Percentiles rank a stretch among this genome's conserved stretches.
These are phyloP conservation scores for Endomychus coccineus DNA, from an alignment of 2,888 invertebrate species.

Conservation along the genomic window DNA sequence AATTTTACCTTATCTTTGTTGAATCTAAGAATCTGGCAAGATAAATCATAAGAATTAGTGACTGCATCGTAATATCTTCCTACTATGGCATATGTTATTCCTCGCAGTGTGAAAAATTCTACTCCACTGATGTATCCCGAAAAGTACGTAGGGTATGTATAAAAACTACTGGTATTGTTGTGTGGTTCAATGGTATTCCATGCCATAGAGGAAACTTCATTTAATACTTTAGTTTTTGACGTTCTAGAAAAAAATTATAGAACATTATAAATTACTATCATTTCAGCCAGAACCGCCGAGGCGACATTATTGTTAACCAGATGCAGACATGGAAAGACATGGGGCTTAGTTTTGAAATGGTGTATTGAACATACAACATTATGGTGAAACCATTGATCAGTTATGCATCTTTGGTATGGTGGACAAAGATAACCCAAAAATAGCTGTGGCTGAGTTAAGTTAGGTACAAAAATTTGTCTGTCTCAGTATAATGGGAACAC, in stretches of 20 bases:
- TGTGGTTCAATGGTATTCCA: conserved; percentile 28
- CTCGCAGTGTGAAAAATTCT: conserved; percentile 34
- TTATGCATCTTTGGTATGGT: neutral
- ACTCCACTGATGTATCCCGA: conserved; percentile 37
- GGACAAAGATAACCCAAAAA: conserved; percentile 1
- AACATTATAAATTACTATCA: neutral
- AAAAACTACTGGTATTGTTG: conserved; percentile 23
- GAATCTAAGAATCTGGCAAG: conserved; percentile 32
- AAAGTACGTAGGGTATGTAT: conserved; percentile 23
- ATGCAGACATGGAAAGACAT: no score
- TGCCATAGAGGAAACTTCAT: conserved; percentile 30
- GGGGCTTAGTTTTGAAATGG: neutral
- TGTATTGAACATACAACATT: no score
- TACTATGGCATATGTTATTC: conserved; percentile 32
- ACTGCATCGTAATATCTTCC: conserved; percentile 34
- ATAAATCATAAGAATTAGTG: conserved; percentile 29
- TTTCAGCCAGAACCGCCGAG: neutral
- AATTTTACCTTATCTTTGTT: conserved; percentile 29
- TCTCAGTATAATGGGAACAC: no score
- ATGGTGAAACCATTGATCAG: no score
- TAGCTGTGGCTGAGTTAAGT: no score
- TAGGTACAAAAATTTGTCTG: no score
- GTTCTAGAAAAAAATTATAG: conserved; percentile 22
- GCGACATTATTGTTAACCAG: no score
- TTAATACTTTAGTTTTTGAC: conserved; percentile 20